Conservation (phyloP, 2,113 vertebrate species). For the Aspiorhynchus laticeps region DNA sequence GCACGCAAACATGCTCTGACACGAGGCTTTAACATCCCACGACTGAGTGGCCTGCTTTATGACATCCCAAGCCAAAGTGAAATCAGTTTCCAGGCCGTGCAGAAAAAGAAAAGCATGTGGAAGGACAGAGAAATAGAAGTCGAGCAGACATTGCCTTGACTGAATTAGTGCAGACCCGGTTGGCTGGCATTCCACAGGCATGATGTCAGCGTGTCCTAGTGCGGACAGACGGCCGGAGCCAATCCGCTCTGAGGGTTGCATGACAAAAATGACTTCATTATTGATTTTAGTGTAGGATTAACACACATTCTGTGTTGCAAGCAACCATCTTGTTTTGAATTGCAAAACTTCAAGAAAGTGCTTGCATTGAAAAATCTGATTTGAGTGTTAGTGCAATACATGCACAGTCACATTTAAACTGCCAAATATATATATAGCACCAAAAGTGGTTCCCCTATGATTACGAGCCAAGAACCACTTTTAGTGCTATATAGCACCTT, state of each 20-base stretch:
- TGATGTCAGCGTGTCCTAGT: constrained; percentile 28
- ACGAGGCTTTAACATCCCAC: constrained; percentile 12
- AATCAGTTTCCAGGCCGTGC: neutral
- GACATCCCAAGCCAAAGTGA: neutral
- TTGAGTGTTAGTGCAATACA: neutral
- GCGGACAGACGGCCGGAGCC: neutral
- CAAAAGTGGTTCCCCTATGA: too few species aligned
- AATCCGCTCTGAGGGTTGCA: neutral
- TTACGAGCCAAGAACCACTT: too few species aligned
- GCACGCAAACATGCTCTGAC: neutral
- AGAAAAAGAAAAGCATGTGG: neutral
- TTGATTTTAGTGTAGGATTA: neutral
- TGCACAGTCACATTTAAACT: too few species aligned
- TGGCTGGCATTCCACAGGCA: constrained; percentile 22
- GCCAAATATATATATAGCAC: too few species aligned
- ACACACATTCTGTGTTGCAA: neutral
- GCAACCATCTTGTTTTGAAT: neutral
- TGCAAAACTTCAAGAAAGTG: neutral
- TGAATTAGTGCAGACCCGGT: constrained; percentile 18
- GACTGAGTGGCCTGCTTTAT: constrained; percentile 3
- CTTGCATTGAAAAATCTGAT: neutral
- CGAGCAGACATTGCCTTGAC: neutral
- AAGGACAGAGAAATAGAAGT: neutral
- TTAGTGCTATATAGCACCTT: too few species aligned
- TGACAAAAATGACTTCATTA: neutral